phyloP scores from a whole-genome alignment of 2,888 invertebrate genomes.

The Drosophila atripex region DNA sequence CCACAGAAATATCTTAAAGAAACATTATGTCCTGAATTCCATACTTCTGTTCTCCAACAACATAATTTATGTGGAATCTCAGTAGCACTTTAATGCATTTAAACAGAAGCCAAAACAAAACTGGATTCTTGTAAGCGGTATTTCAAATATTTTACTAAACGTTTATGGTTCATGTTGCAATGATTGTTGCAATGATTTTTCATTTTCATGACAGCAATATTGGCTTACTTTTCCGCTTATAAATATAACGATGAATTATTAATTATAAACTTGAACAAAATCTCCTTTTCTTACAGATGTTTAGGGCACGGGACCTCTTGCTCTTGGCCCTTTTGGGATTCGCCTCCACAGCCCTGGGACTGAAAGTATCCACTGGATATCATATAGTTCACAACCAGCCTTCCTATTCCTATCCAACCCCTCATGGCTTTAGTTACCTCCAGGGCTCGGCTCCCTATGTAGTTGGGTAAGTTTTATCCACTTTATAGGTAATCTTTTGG shows the following conservation, averaged over 20 bases:
- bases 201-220: background rate
- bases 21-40: slow-evolving; percentile 29
- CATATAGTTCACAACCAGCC: slow-evolving; percentile 76
- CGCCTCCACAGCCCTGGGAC: slow-evolving; percentile 22
- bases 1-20: slow-evolving; percentile 4
- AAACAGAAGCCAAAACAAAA: background rate
- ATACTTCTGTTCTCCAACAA: slow-evolving; percentile 6
- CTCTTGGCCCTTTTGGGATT: slow-evolving; percentile 51
- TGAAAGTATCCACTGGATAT: slow-evolving; percentile 75
- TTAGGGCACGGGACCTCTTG: slow-evolving; percentile 31
- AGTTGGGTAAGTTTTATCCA: slow-evolving; percentile 45
- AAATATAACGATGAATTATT: background rate
- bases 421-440: slow-evolving; percentile 61
- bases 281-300: slow-evolving; percentile 40
- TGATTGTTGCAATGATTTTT: background rate
- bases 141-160: background rate
- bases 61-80: slow-evolving; percentile 2
- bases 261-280: background rate
- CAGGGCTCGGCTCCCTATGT: slow-evolving; percentile 53
- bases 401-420: slow-evolving; percentile 28
- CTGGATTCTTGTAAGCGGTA: background rate
- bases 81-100: slow-evolving; percentile 3
- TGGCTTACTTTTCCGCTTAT: background rate
- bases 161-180: background rate
- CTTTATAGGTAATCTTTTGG: background rate